phyloP scores from a whole-genome alignment of 2,888 invertebrate species.

The Galerucella nymphaeae region DNA sequence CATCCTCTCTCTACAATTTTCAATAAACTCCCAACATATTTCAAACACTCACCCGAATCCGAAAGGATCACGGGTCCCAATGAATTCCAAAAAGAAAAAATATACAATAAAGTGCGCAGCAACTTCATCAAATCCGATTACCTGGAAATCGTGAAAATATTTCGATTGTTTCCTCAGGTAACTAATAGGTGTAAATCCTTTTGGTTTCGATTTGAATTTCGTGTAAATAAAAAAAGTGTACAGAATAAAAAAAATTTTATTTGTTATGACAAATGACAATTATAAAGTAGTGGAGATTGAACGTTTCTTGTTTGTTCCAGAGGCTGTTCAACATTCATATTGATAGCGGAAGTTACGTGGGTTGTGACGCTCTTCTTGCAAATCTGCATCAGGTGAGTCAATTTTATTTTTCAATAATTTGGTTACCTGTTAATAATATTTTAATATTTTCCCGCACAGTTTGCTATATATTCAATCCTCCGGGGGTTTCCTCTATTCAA shows the following conservation, averaged over 20 bases:
- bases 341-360: conserved; percentile 75
- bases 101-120: not conserved
- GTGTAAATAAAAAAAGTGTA: no score
- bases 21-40: conserved; percentile 27
- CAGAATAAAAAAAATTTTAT: no score
- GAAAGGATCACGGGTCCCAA: not conserved
- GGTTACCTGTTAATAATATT: no score
- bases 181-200: no score
- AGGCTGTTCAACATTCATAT: conserved; percentile 68
- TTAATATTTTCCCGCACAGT: no score
- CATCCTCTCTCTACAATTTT: conserved; percentile 20
- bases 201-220: no score
- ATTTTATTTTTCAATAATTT: not conserved
- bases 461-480: no score
- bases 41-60: conserved; percentile 9
- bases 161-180: no score
- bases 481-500: no score
- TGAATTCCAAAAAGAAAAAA: not conserved
- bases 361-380: conserved; percentile 73
- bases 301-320: conserved; percentile 63
- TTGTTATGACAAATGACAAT: no score
- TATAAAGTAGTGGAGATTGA: not conserved
- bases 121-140: not conserved
- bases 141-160: no score
- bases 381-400: conserved; percentile 51